Conservation (phyloP, 2,797 vertebrate genomes). For the Melanotaenia boesemani region DNA sequence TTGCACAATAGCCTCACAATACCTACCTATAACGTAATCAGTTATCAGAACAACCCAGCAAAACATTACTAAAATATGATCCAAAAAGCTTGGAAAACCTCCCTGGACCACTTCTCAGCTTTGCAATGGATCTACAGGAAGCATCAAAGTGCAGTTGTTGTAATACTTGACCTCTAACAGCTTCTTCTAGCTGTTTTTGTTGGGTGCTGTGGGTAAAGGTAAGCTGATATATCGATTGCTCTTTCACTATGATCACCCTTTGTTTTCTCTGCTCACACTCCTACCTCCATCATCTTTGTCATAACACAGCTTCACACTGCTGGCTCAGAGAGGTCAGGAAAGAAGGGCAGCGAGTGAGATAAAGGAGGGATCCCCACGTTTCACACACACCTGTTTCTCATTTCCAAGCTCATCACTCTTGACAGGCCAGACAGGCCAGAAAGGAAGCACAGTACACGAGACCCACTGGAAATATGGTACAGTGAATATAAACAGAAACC, state of each 20-base stretch:
- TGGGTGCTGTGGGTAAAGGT: constrained; percentile 3
- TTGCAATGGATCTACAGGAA: background rate
- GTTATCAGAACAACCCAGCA: background rate
- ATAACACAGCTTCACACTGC: constrained; percentile 53
- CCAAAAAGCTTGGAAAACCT: background rate
- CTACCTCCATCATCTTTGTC: constrained; percentile 35
- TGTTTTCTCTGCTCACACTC: constrained; percentile 45
- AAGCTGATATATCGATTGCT: constrained; percentile 12
- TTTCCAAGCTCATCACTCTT: constrained; percentile 75
- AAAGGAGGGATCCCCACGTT: constrained; percentile 66
- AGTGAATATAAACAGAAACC: constrained; percentile 52
- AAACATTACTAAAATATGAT: background rate
- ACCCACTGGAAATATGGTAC: constrained; percentile 64
- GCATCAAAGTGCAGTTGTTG: background rate
- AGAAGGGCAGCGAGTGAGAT: constrained; percentile 30
- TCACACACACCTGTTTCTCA: constrained; percentile 83
- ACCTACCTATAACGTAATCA: background rate
- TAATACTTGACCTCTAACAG: constrained; percentile 1
- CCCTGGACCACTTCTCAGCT: too few species aligned
- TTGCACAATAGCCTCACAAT: constrained; percentile 2
- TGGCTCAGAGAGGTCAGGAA: constrained; percentile 40
- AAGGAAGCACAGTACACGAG: constrained; percentile 56
- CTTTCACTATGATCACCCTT: background rate
- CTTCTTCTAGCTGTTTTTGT: background rate
- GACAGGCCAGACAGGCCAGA: constrained; percentile 55